A percentile compares a stretch with the other conserved stretches of the same genome.
phyloP scores from a whole-genome alignment of 2,113 vertebrate genomes.

The Melanostigma gelatinosum region DNA sequence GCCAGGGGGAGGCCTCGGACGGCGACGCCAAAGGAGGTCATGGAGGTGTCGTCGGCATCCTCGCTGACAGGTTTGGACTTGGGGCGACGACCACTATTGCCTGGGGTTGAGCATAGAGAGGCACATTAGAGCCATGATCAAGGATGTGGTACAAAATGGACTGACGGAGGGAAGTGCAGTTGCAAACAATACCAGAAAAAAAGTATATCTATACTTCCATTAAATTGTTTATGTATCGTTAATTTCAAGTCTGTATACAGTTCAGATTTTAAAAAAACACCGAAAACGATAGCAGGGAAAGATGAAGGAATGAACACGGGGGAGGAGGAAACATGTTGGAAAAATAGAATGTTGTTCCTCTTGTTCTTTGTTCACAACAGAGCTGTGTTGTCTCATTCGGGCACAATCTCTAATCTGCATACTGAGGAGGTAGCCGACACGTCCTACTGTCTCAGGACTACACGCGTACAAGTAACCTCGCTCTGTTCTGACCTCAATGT shows the following conservation, averaged over 20 bases:
- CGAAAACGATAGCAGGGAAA: constrained; percentile 4
- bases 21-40: constrained; percentile 86
- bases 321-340: background rate
- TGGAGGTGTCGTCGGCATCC: constrained; percentile 83
- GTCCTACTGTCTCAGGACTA: constrained; percentile 20
- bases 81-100: constrained; percentile 38
- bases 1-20: constrained; percentile 85
- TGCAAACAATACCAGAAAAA: background rate
- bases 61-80: constrained; percentile 79
- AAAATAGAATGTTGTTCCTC: constrained; percentile 40
- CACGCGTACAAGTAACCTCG: background rate
- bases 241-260: background rate
- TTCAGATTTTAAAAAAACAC: background rate
- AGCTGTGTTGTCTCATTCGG: constrained; percentile 47
- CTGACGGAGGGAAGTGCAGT: background rate
- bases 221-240: background rate
- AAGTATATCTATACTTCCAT: background rate
- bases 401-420: constrained; percentile 23
- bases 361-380: constrained; percentile 60
- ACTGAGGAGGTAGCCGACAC: constrained; percentile 25
- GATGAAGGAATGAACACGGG: constrained; percentile 21
- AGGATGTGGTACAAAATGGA: background rate
- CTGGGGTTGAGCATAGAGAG: constrained; percentile 63
- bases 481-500: background rate
- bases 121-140: background rate